Base-by-base conservation (phyloP, 2,113 vertebrate genomes). In the Orthonyx spaldingii region DNA sequence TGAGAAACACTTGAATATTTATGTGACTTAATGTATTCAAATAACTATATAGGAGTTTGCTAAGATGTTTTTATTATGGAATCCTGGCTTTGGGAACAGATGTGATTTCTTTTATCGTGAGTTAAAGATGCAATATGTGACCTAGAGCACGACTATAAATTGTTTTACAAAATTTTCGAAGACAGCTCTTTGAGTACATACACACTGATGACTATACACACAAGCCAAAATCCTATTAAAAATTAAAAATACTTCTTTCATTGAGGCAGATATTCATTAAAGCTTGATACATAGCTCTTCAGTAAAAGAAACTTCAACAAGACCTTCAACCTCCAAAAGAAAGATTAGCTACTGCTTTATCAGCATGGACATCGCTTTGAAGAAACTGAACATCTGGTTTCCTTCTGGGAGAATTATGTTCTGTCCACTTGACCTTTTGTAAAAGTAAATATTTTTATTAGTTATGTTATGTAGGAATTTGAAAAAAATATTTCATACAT, bases 311-410 rank as follows among this genome's bases (percentile, higher is more conserved):
- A 86, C 7, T 87, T 91, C 49, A 84, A 32, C 35, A 52, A 94
- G 94, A 94, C 46, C 56, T 69, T 64, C 83, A 96, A 9, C 76
- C 89, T 91, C 89, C 79, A 52, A 81, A 95, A 91, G 41, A 85
- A 94, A 94, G 91, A 81, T 72, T 56, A 76, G 68, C 93, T 91
- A 84, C 84, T 89, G 49, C 52, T 89, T 88, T 82, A 74, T 94
- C 91, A 94, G 53, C 60, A 81, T 0, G 1, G 79, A 41, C 80
- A 96, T 94, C 39, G 2, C 84, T 97, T 97, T 97, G 92, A 96
- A 97, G 83, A 97, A 93, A 68, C 37, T 91, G 86, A 97, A 95
- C 90, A 97, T 97, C 89, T 96, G 89, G 41, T 94, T 97, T 97
- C 91, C 89, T 97, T 97, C 70, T 96, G 91, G 59, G 93, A 97